Conservation (phyloP, 2,888 invertebrate genomes). For the Diarsia dahlii region DNA sequence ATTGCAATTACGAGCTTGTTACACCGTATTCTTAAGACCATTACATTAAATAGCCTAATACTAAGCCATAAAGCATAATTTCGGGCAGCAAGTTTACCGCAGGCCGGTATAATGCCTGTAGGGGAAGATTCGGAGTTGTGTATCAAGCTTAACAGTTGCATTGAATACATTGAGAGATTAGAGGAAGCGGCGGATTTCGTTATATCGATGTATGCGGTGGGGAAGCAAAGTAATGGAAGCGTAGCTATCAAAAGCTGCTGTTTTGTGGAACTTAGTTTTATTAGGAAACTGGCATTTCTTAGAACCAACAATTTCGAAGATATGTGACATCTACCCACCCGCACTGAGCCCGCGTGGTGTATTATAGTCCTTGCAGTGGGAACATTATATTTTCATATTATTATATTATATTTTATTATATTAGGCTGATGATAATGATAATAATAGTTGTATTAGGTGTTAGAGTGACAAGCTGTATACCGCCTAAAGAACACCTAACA, state of each 20-base stretch:
- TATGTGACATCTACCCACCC: no score
- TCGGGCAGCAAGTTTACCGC: neutral
- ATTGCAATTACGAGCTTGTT: no score
- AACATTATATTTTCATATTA: no score
- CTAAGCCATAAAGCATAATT: neutral
- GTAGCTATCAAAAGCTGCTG: neutral
- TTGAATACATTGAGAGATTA: slow-evolving; percentile 37
- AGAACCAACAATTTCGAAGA: no score
- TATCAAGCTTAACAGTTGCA: slow-evolving; percentile 38
- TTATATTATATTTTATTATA: no score
- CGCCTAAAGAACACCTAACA: neutral
- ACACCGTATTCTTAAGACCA: no score
- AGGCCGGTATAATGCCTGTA: neutral
- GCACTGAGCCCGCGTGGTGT: no score
- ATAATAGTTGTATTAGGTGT: neutral
- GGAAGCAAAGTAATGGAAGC: neutral
- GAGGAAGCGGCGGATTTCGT: slow-evolving; percentile 26
- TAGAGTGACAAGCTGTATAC: neutral
- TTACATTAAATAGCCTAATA: no score
- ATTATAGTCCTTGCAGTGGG: no score
- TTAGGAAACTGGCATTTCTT: no score
- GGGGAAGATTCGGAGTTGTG: slow-evolving; percentile 6
- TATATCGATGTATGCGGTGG: slow-evolving; percentile 5
- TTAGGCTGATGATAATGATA: no score
- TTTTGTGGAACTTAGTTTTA: no score